phyloP scores from a whole-genome alignment of 2,797 vertebrate genomes.

The Lithobates sylvaticus region DNA sequence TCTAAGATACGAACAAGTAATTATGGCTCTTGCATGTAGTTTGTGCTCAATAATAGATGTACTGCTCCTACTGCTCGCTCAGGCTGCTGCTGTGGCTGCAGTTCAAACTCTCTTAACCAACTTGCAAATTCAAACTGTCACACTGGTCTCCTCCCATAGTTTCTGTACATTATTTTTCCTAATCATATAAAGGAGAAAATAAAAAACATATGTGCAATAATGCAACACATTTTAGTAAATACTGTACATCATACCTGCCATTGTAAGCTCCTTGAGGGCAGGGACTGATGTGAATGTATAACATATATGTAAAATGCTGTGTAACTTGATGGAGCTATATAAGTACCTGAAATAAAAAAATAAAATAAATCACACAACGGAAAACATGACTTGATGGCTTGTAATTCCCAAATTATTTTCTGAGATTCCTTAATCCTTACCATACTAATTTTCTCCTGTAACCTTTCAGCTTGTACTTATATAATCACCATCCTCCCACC shows the following conservation, averaged over 20 bases:
- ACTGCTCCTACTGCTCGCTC: neutral
- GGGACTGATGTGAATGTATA: too few species aligned
- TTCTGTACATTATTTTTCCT: neutral
- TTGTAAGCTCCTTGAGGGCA: too few species aligned
- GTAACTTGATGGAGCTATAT: too few species aligned
- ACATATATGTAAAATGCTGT: too few species aligned
- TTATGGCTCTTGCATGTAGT: constrained; percentile 10
- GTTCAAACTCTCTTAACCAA: neutral
- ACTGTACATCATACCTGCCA: too few species aligned
- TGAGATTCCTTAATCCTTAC: too few species aligned
- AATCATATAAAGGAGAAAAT: neutral
- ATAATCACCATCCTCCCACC: too few species aligned
- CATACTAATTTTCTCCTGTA: too few species aligned
- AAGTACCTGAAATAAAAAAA: too few species aligned
- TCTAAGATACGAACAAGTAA: constrained; percentile 26
- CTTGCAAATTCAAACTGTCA: neutral
- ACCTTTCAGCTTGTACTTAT: too few species aligned
- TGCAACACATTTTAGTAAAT: neutral
- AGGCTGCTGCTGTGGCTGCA: neutral
- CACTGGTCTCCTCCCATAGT: neutral
- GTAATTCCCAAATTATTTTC: too few species aligned
- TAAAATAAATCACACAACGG: too few species aligned
- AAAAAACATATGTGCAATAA: neutral
- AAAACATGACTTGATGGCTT: neutral
- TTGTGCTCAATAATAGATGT: constrained; percentile 28